Conservation (phyloP, 2,797 vertebrate species). For the Manis crassicaudata region DNA sequence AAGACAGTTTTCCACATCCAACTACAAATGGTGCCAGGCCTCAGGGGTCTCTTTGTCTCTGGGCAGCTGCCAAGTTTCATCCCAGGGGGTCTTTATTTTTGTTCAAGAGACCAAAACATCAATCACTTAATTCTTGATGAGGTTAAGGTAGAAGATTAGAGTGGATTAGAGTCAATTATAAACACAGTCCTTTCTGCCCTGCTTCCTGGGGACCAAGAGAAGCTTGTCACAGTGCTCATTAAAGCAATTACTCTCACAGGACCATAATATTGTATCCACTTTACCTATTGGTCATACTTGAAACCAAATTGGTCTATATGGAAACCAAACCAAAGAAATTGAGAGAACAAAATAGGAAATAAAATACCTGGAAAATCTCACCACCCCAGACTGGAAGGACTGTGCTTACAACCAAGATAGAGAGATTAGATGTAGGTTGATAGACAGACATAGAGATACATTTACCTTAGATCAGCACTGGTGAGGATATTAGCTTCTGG, state of each 20-base stretch:
- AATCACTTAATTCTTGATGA: constrained; percentile 81
- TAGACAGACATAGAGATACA: no score
- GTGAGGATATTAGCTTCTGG: background rate
- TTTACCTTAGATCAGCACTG: background rate
- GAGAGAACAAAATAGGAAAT: background rate
- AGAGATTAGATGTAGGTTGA: background rate
- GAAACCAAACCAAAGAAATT: constrained; percentile 28
- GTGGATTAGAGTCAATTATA: constrained; percentile 82
- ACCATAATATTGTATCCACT: background rate
- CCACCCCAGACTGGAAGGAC: background rate
- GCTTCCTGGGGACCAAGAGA: constrained; percentile 74
- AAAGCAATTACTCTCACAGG: constrained; percentile 83
- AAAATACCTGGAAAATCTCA: background rate
- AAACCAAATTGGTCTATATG: background rate
- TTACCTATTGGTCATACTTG: background rate
- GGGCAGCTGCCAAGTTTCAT: constrained; percentile 77
- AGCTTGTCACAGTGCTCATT: constrained; percentile 77
- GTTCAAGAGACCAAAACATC: constrained; percentile 83
- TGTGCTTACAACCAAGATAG: background rate
- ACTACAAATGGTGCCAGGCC: background rate
- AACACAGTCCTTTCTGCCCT: constrained; percentile 83
- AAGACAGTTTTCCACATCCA: constrained; percentile 5
- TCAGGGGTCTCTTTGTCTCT: constrained; percentile 66
- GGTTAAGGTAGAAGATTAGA: constrained; percentile 80
- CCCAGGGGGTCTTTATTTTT: constrained; percentile 81